Percentiles rank a stretch among this genome's conserved stretches.
Evolutionary conservation across 2,888 invertebrate genomes (phyloP).

Genomic region (Malthinus seriepunctatus): DNA sequence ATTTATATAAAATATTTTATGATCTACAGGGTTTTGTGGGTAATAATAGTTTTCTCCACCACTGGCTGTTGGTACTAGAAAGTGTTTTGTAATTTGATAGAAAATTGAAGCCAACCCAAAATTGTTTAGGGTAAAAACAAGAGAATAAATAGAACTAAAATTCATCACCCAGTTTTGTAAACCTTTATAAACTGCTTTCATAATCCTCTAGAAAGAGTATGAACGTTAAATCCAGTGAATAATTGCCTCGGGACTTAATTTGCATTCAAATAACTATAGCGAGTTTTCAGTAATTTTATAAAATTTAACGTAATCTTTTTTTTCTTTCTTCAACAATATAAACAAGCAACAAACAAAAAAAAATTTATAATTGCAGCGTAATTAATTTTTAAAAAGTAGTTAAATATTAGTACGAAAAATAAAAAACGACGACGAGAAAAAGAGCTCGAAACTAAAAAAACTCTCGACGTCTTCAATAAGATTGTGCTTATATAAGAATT

Average conservation of each 20-base stretch:
- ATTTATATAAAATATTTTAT: no score
- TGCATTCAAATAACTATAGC: slow-evolving; percentile 40
- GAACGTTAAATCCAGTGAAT: slow-evolving; percentile 41
- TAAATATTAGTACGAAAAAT: slow-evolving; percentile 1
- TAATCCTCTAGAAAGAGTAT: slow-evolving; percentile 38
- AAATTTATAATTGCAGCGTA: background rate
- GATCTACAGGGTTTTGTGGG: no score
- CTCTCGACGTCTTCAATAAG: slow-evolving; percentile 20
- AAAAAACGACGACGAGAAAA: background rate
- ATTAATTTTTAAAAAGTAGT: slow-evolving; percentile 19
- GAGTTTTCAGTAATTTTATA: slow-evolving; percentile 31
- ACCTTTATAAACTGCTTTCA: slow-evolving; percentile 38
- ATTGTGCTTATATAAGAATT: slow-evolving; percentile 39
- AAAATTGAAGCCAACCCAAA: background rate
- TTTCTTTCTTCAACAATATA: slow-evolving; percentile 18
- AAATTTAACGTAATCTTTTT: slow-evolving; percentile 26
- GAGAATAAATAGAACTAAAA: slow-evolving; percentile 17
- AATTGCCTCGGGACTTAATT: slow-evolving; percentile 40
- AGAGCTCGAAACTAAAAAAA: no score
- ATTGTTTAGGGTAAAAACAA: slow-evolving; percentile 9
- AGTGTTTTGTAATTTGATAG: background rate
- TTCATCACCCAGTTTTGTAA: slow-evolving; percentile 31
- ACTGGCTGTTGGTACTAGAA: background rate
- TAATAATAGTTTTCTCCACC: no score
- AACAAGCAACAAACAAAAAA: background rate